phyloP scores from a whole-genome alignment of 2,113 vertebrate genomes.

The Sitta europaea region DNA sequence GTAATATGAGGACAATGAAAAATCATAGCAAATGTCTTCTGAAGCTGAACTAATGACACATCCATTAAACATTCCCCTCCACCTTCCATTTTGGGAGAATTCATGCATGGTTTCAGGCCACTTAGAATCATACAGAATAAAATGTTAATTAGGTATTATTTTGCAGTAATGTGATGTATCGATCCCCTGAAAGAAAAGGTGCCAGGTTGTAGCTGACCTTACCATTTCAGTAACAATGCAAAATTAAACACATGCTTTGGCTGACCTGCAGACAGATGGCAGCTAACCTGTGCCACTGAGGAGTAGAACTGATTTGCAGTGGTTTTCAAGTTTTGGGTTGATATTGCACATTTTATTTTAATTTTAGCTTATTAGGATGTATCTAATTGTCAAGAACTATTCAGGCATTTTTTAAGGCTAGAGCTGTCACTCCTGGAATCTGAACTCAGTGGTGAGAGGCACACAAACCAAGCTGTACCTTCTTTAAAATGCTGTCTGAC shows the following conservation, averaged over 20 bases:
- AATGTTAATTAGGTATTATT: neutral
- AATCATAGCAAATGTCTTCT: neutral
- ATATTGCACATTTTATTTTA: neutral
- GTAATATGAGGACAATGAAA: slow-evolving; percentile 51
- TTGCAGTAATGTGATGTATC: neutral
- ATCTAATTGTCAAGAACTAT: neutral
- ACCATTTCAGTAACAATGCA: neutral
- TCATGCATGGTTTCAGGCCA: neutral
- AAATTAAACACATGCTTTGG: slow-evolving; percentile 20
- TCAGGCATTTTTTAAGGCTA: neutral
- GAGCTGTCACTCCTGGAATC: neutral
- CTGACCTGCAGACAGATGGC: slow-evolving; percentile 31
- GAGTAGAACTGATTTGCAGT: neutral
- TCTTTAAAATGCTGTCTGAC: slow-evolving; percentile 92
- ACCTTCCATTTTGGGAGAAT: neutral
- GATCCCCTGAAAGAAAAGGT: neutral
- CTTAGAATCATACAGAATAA: neutral
- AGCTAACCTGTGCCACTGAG: neutral
- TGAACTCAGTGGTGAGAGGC: neutral
- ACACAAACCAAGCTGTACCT: slow-evolving; percentile 71
- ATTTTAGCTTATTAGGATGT: neutral
- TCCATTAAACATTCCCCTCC: neutral
- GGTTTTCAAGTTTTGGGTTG: neutral
- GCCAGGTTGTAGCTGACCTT: neutral
- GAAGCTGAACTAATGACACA: neutral